phyloP scores from a whole-genome alignment of 2,797 vertebrate genomes.

The Erpetoichthys calabaricus region DNA sequence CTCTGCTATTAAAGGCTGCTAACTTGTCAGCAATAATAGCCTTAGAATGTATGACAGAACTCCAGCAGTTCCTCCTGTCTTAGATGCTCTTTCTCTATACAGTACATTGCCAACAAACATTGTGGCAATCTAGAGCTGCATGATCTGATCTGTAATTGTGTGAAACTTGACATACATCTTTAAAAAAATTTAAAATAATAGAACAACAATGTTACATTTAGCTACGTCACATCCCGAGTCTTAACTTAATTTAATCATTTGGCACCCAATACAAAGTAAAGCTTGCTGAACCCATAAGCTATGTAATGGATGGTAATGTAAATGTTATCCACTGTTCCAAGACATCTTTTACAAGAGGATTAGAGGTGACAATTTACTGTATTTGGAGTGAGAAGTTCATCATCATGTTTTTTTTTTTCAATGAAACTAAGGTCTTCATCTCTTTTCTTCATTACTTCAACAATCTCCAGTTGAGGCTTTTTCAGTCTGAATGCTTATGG shows the following conservation, averaged over 20 bases:
- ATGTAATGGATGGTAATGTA: no score
- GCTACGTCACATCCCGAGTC: no score
- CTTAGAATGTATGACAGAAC: no score
- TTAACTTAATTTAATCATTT: no score
- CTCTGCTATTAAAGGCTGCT: no score
- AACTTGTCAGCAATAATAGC: no score
- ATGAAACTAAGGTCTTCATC: neutral
- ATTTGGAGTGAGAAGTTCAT: conserved; percentile 1
- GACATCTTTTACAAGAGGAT: neutral
- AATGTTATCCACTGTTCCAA: neutral
- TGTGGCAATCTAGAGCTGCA: neutral
- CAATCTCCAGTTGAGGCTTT: neutral
- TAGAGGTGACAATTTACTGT: neutral
- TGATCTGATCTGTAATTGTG: conserved; percentile 7
- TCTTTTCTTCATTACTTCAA: conserved; percentile 2
- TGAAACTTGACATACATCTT: conserved; percentile 4
- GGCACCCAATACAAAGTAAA: no score
- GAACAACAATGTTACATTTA: no score
- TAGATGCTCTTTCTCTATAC: no score
- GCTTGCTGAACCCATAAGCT: no score
- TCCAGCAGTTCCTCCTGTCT: no score
- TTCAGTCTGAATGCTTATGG: neutral
- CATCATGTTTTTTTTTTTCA: neutral
- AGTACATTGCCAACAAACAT: no score
- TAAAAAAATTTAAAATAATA: conserved; percentile 2